Conservation (phyloP, 2,113 vertebrate genomes). For the Salvelinus fontinalis region DNA sequence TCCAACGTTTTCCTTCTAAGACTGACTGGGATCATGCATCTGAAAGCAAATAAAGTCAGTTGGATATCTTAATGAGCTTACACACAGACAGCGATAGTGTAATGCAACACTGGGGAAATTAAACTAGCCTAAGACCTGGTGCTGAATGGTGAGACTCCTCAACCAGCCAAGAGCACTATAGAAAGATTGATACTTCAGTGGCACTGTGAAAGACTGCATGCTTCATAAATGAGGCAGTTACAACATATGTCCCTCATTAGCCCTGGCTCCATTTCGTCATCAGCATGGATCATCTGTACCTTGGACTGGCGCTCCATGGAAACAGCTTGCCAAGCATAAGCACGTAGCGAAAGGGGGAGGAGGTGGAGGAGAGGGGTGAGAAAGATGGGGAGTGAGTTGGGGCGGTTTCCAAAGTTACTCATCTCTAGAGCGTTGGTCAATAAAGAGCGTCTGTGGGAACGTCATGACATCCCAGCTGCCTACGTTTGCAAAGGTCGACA, state of each 20-base stretch:
- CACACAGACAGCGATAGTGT: slow-evolving; percentile 17
- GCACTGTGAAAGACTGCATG: slow-evolving; percentile 5
- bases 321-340: slow-evolving; percentile 1
- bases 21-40: slow-evolving; percentile 13
- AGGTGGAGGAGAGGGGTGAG: too few relatives aligned
- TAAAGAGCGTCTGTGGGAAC: not conserved
- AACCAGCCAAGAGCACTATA: not conserved
- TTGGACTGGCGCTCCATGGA: not conserved
- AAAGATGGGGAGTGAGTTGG: not conserved
- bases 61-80: slow-evolving; percentile 34
- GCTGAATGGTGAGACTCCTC: not conserved
- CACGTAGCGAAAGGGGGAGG: too few relatives aligned
- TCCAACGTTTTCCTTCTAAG: not conserved
- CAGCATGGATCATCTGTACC: not conserved
- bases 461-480: not conserved
- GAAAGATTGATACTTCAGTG: slow-evolving; percentile 1
- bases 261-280: slow-evolving; percentile 6
- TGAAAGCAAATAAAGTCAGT: slow-evolving; percentile 27
- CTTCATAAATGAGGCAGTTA: not conserved
- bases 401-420: too few relatives aligned
- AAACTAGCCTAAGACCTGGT: slow-evolving; percentile 18
- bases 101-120: slow-evolving; percentile 20
- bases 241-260: slow-evolving; percentile 30
- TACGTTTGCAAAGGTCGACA: not conserved
- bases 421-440: not conserved